phyloP scores from a whole-genome alignment of 2,113 vertebrate species.

The Hippocampus barbouri region DNA sequence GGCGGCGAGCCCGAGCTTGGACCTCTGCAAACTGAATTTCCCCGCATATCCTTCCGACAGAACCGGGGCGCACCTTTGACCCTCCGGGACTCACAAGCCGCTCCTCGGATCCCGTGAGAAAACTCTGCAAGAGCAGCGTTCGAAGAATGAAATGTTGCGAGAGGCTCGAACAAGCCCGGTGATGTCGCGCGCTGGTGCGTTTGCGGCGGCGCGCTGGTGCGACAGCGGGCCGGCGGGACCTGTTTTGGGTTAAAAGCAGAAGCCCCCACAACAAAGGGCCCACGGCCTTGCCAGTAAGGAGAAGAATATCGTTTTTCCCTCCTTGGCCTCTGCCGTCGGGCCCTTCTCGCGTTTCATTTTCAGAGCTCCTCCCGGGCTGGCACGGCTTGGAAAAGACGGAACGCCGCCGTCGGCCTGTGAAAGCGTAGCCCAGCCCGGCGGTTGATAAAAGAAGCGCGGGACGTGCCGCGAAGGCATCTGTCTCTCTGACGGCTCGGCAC shows the following conservation, averaged over 20 bases:
- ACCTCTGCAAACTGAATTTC: no score
- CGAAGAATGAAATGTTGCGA: no score
- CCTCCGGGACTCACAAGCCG: no score
- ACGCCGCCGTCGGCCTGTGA: conserved; percentile 27
- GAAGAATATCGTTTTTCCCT: conserved; percentile 86
- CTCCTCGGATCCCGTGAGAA: no score
- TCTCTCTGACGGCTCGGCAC: conserved; percentile 34
- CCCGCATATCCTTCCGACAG: no score
- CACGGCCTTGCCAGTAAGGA: conserved; percentile 66
- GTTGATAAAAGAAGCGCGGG: conserved; percentile 36
- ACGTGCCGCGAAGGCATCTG: conserved; percentile 21
- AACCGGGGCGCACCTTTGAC: no score
- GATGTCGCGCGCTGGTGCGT: background rate
- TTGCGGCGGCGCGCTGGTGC: conserved; percentile 22
- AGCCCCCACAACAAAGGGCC: conserved; percentile 83
- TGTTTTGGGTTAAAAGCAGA: conserved; percentile 90
- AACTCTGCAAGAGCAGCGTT: background rate
- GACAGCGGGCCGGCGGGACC: conserved; percentile 60
- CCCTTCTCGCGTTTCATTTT: conserved; percentile 85
- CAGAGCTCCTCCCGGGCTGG: conserved; percentile 76
- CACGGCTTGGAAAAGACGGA: conserved; percentile 52
- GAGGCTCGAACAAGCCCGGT: no score
- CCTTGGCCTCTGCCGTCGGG: conserved; percentile 83
- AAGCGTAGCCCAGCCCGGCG: conserved; percentile 6
- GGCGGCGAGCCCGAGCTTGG: background rate